Conservation (phyloP, 2,797 vertebrate species). For the Pempheris klunzingeri region DNA sequence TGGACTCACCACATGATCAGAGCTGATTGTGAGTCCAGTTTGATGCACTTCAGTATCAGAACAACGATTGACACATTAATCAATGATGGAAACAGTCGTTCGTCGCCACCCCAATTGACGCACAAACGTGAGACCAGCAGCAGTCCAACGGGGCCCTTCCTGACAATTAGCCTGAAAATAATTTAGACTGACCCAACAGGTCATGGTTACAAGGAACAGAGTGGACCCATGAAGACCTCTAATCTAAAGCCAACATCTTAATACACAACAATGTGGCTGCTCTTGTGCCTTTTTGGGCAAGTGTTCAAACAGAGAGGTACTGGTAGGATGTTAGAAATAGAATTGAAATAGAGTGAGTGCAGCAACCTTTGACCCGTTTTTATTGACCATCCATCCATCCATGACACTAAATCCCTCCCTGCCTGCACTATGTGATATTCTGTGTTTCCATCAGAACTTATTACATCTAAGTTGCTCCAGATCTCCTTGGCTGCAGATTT, state of each 20-base stretch:
- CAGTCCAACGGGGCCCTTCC: neutral
- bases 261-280: neutral
- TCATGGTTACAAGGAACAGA: neutral
- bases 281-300: neutral
- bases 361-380: conserved; percentile 1
- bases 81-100: neutral
- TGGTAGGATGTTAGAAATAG: conserved; percentile 8
- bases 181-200: neutral
- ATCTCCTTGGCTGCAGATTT: conserved; percentile 37
- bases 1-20: neutral
- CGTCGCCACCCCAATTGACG: neutral
- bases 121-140: neutral
- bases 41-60: neutral
- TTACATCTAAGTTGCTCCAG: conserved; percentile 38
- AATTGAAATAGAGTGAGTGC: too few species aligned
- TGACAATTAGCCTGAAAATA: neutral
- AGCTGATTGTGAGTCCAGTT: neutral
- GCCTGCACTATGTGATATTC: conserved; percentile 15
- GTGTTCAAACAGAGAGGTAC: neutral
- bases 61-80: neutral
- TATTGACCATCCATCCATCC: conserved; percentile 16
- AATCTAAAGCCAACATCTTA: neutral
- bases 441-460: conserved; percentile 30
- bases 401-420: neutral
- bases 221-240: neutral